phyloP scores from a whole-genome alignment of 2,797 vertebrate genomes.

The Kryptopterus vitreolus region DNA sequence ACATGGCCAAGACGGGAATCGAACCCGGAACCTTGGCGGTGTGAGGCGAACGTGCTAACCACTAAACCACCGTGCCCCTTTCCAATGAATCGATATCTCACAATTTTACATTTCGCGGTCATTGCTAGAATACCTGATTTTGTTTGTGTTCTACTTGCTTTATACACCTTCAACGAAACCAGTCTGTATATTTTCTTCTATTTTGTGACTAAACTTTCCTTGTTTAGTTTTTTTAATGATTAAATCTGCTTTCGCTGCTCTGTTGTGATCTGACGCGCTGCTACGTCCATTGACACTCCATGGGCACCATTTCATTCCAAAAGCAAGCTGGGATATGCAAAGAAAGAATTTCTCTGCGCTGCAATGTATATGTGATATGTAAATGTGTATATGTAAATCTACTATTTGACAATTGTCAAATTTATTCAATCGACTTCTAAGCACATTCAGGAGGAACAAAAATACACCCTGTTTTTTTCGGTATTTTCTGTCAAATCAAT shows the following conservation, averaged over 20 bases:
- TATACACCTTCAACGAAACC: background rate
- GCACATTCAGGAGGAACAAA: background rate
- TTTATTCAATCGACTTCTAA: background rate
- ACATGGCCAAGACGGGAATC: no score
- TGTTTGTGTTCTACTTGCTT: background rate
- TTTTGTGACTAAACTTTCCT: background rate
- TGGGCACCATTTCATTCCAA: no score
- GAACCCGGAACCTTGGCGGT: no score
- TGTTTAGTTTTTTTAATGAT: background rate
- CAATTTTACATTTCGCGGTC: background rate
- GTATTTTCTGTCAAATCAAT: background rate
- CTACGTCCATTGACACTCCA: background rate
- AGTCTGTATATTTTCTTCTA: background rate
- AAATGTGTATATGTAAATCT: no score
- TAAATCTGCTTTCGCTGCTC: background rate
- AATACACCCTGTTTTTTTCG: background rate
- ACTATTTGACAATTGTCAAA: background rate
- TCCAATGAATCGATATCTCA: background rate
- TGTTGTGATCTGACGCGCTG: background rate
- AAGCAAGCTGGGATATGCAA: no score
- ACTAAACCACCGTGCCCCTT: no score
- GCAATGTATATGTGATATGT: no score
- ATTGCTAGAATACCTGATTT: background rate
- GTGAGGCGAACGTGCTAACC: no score
- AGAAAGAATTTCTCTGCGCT: no score